Evolutionary conservation across 2,113 vertebrate species (phyloP).

Genomic region (Heterotilapia buettikoferi): DNA sequence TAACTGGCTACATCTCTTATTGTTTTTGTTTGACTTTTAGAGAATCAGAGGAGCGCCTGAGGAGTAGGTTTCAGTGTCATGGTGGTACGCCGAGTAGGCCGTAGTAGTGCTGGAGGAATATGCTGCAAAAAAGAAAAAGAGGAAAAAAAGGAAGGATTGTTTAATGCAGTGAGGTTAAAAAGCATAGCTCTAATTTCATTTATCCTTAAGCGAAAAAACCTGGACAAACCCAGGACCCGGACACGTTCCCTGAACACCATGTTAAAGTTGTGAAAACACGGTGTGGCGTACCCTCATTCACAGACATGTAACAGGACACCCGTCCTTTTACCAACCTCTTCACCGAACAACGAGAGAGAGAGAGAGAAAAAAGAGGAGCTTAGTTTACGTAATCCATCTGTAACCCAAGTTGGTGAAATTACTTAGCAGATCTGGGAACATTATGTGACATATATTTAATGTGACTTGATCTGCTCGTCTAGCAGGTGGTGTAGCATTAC

Average conservation of each 20-base stretch:
- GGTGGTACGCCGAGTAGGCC: constrained; percentile 79
- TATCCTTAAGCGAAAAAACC: background rate
- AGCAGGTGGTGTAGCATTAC: constrained; percentile 34
- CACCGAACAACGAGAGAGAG: background rate
- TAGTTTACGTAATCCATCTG: constrained; percentile 36
- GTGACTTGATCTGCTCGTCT: constrained; percentile 35
- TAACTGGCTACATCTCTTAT: background rate
- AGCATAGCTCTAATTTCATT: background rate
- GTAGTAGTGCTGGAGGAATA: constrained; percentile 71
- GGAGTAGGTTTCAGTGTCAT: constrained; percentile 84
- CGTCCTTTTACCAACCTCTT: background rate
- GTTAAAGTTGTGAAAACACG: constrained; percentile 20
- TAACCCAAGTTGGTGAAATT: constrained; percentile 48
- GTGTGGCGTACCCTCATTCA: constrained; percentile 33
- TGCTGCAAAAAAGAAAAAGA: constrained; percentile 8
- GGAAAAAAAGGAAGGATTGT: background rate
- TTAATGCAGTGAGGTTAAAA: background rate
- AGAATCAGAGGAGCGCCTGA: constrained; percentile 87
- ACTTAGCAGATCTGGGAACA: constrained; percentile 34
- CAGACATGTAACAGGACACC: constrained; percentile 51
- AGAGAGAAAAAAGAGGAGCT: background rate
- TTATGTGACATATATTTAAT: constrained; percentile 45
- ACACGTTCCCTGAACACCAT: background rate
- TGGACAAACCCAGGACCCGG: background rate
- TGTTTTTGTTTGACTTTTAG: background rate